These are phyloP conservation scores for Trinectes maculatus DNA, from an alignment of 2,113 vertebrate species.

Conservation along the genomic window DNA sequence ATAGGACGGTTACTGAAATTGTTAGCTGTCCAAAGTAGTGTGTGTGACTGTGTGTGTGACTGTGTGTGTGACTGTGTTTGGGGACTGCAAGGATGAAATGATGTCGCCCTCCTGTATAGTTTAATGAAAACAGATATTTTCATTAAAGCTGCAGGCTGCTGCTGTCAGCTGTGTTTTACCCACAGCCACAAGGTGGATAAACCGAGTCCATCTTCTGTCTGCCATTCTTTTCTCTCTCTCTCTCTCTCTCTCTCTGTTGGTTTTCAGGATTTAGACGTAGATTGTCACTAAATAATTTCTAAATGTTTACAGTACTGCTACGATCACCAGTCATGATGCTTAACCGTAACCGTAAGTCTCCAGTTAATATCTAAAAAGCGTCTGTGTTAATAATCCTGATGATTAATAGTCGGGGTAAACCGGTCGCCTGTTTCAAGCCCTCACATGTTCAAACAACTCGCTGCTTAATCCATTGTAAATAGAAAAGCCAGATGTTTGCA, in stretches of 20 bases:
- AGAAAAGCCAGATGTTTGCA: too few relatives aligned
- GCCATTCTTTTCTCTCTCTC: neutral
- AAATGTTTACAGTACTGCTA: too few relatives aligned
- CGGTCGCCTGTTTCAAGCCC: neutral
- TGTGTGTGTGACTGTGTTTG: conserved; percentile 6
- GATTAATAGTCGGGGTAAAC: neutral
- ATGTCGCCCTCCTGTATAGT: conserved; percentile 56
- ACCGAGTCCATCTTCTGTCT: neutral
- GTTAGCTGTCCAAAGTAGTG: conserved; percentile 18
- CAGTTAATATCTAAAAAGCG: too few relatives aligned
- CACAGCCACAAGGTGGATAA: conserved; percentile 15
- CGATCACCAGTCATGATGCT: too few relatives aligned
- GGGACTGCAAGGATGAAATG: conserved; percentile 36
- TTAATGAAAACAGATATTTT: conserved; percentile 71
- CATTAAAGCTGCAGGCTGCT: conserved; percentile 60
- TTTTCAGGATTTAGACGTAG: too few relatives aligned
- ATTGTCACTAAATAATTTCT: too few relatives aligned
- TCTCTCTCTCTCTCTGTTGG: neutral
- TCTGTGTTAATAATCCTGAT: neutral
- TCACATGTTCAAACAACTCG: neutral
- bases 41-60: conserved; percentile 9
- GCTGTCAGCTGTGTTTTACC: conserved; percentile 34
- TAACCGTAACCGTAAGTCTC: too few relatives aligned
- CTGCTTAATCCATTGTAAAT: neutral
- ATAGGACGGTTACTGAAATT: conserved; percentile 35